Evolutionary conservation across 2,888 invertebrate genomes (phyloP), one percentile per base, ranked within the genome.

Genomic region (Dryococelus australis): DNA sequence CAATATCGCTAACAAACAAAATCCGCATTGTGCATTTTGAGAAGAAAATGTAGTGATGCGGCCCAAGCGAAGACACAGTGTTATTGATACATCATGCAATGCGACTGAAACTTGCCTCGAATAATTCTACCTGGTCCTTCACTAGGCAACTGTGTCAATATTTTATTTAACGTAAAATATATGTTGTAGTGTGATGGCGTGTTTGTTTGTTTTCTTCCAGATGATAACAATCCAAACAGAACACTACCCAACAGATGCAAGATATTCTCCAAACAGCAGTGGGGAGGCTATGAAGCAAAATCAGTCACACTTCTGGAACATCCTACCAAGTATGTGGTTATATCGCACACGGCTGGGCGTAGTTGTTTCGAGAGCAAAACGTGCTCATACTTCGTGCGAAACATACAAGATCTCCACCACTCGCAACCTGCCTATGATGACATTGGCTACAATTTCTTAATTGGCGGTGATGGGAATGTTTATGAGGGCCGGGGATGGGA

Each of bases 401-500:
- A 93, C 43, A 94, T 96, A 85, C 96, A 96, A 91, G 94, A 93
- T 43, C 96, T 93, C 90, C 96, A 97, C 91, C 95, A 97, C 65
- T 96, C 85, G 35, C 94, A 94, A 28, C 92, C 92, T 87, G 91
- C 93, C 0, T 96, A 95, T 94, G 93, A 93, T 88, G 97, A 97
- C 91, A 96, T 97, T 43, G 95, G 93, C 0, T 97, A 96, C 91
- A 97, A 96, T 91, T 97, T 97, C 90, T 92, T 97, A 3, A 94
- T 97, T 3, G 97, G 96, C 0, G 97, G 96, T 8, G 97, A 97
- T 91, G 97, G 97, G 0, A 93, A 94, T 13, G 95, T 95, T 0
- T 97, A 96, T 91, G 94, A 94, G 89, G 97, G 96, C 0, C 94
- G 97, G 8, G 96, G 96, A 0, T 97, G 97, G 97, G 94, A 95